These are phyloP conservation scores for Rhinatrema bivittatum DNA, from an alignment of 2,797 vertebrate genomes.

Conservation along the genomic window DNA sequence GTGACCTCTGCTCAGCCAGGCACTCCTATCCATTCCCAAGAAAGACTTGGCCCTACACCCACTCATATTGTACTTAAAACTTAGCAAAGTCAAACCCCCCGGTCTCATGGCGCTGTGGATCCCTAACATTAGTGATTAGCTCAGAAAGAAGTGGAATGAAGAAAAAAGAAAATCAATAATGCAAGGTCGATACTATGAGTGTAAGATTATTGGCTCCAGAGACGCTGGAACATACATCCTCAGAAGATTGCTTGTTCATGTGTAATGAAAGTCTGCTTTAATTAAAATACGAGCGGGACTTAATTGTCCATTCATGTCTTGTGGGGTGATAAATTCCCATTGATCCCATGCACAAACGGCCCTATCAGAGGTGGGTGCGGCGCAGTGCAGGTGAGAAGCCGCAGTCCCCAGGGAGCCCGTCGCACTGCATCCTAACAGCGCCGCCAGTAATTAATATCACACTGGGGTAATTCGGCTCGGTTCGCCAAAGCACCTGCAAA, in stretches of 20 bases:
- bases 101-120: constrained; percentile 59
- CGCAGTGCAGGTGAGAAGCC: not conserved
- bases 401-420: no score
- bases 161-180: constrained; percentile 55
- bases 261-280: constrained; percentile 2
- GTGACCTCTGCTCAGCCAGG: no score
- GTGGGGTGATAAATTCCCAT: constrained; percentile 8
- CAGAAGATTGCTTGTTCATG: constrained; percentile 2
- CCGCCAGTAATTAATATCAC: no score
- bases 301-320: constrained; percentile 9
- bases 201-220: constrained; percentile 16
- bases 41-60: no score
- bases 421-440: no score
- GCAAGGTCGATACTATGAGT: constrained; percentile 32
- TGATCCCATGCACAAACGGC: constrained; percentile 6
- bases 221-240: constrained; percentile 10
- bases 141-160: constrained; percentile 44
- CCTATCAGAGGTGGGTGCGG: constrained; percentile 3
- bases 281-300: constrained; percentile 12
- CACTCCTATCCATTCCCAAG: no score
- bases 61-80: no score
- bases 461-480: no score
- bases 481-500: no score
- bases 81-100: no score
- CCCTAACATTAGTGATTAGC: constrained; percentile 49